Percentiles rank a stretch among this genome's conserved stretches.
These are phyloP conservation scores for Lordiphosa clarofinis DNA, from an alignment of 1,140 invertebrate species.

Conservation along the genomic window DNA sequence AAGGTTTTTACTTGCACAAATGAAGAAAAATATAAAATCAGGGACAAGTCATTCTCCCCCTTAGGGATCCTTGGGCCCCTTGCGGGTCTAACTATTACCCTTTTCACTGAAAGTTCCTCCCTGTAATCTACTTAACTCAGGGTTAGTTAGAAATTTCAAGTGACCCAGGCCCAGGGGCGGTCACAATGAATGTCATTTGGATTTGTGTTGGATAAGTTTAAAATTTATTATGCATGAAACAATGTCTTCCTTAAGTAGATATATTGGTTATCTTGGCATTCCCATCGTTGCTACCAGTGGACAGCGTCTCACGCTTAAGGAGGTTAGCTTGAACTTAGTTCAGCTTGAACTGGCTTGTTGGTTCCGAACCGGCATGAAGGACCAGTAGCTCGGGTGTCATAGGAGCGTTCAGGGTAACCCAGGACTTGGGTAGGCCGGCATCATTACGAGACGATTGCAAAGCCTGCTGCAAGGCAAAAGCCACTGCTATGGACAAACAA, in stretches of 20 bases:
- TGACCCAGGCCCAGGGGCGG: conserved; percentile 39
- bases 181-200: conserved; percentile 69
- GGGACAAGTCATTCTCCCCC: too few relatives aligned
- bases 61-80: too few relatives aligned
- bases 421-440: conserved; percentile 80
- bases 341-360: conserved; percentile 46
- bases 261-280: conserved; percentile 39
- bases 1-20: too few relatives aligned
- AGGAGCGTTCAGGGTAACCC: conserved; percentile 80
- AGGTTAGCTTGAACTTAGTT: conserved; percentile 26
- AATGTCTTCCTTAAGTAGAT: conserved; percentile 28
- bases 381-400: conserved; percentile 80
- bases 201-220: conserved; percentile 71
- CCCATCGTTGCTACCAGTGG: conserved; percentile 49
- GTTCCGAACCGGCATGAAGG: conserved; percentile 65
- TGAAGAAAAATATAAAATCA: too few relatives aligned
- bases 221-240: conserved; percentile 70
- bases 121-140: not conserved
- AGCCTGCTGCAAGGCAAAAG: conserved; percentile 87
- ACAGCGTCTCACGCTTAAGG: conserved; percentile 43
- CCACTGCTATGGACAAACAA: conserved; percentile 84
- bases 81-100: not conserved
- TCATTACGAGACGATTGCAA: conserved; percentile 84
- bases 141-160: not conserved
- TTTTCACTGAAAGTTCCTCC: too few relatives aligned